Conservation (phyloP, 2,888 invertebrate genomes). For the Dascillus cervinus region DNA sequence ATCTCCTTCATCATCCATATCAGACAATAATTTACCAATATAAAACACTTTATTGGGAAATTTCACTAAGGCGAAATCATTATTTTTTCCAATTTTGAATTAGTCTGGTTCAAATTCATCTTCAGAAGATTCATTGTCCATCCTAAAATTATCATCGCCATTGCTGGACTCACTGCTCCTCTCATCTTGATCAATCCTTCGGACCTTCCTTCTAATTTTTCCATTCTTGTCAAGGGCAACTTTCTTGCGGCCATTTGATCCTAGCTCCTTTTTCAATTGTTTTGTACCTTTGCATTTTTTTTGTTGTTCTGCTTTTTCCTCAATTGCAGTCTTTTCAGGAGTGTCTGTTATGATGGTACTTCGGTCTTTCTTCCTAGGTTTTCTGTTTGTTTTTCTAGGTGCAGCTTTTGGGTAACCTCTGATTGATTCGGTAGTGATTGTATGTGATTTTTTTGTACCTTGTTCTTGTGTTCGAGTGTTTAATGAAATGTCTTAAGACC, state of each 20-base stretch:
- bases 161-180: conserved; percentile 4
- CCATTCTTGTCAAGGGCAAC: conserved; percentile 2
- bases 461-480: conserved; percentile 1
- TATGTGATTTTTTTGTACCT: conserved; percentile 2
- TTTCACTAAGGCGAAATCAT: conserved; percentile 11
- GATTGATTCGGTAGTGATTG: conserved; percentile 5
- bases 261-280: too few relatives aligned
- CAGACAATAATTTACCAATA: conserved; percentile 10
- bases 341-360: too few relatives aligned
- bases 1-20: conserved; percentile 8
- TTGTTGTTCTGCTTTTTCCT: conserved; percentile 5
- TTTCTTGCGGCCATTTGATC: too few relatives aligned
- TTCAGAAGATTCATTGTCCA: conserved; percentile 8
- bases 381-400: too few relatives aligned
- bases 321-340: too few relatives aligned
- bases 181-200: conserved; percentile 6
- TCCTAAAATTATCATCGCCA: neutral
- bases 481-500: conserved; percentile 2
- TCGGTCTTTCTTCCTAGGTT: too few relatives aligned
- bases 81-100: conserved; percentile 5
- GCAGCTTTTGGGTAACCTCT: too few relatives aligned
- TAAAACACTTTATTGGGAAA: conserved; percentile 9
- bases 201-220: conserved; percentile 5
- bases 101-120: conserved; percentile 8
- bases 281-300: too few relatives aligned